Base-by-base conservation (phyloP, 2,888 invertebrate species). In the Plebejus melissa region DNA sequence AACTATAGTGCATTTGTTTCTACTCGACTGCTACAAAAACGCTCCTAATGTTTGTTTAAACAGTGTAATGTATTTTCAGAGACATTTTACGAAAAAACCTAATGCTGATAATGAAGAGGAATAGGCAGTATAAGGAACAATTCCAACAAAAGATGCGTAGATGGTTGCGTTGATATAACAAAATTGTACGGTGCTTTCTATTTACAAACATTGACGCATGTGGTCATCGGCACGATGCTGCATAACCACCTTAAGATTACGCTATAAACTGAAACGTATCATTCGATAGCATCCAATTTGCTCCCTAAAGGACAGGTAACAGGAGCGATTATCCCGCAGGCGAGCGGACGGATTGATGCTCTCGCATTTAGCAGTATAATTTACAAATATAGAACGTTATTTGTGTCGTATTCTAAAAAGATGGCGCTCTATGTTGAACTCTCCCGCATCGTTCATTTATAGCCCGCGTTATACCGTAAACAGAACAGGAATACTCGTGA, bases 361-460 rank as follows among this genome's bases (percentile, higher is more conserved):
- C 85, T 88, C 86, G 83, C 86, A 88, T 87, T 87, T 86, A 85
- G 86, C 87, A 88, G 89, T 85, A 90, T 91, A 90, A 90, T 90
- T 88, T 90, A 86, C 92, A 90, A 93, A 93, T 91, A 91, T 93
- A 93, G 93, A 93, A 92, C 88, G 92, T 92, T 93, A 93, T 93
- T 93, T 92, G 91, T 92, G 93, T 93, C 89, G 90, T 91, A 91
- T 92, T 93, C 93, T 93, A 93, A 93, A 93, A 93, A 93, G 93
- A 93, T 93, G 91, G 89, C 87, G 90, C 89, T 91, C 91, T 93
- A 91, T 91, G 90, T 91, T 90, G 89, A 92, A 90, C 91, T 93
- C 93, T 93, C 93, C 93, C 92, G 91, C 93, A 90, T 92, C 90
- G 93, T 88, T 91, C 92, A 91, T 90, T 93, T 91, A 92, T 93